Evolutionary conservation across 2,888 invertebrate genomes (phyloP).

Genomic region (Panzeria rudis): DNA sequence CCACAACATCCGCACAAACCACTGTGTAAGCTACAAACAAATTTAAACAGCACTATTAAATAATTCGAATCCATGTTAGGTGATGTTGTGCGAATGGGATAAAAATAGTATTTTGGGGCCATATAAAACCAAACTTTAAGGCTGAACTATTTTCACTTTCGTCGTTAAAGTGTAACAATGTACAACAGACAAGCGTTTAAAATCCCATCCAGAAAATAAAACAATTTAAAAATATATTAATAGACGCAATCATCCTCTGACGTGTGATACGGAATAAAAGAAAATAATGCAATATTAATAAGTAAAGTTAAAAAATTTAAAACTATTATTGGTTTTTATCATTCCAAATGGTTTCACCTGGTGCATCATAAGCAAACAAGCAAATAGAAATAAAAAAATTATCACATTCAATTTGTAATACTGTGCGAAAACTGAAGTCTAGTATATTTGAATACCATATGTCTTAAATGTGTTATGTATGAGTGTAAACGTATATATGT

Average conservation of each 20-base stretch:
- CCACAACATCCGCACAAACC: background rate
- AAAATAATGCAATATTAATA: slow-evolving; percentile 54
- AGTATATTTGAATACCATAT: slow-evolving; percentile 32
- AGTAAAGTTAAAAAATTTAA: slow-evolving; percentile 46
- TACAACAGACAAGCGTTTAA: slow-evolving; percentile 71
- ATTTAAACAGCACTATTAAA: slow-evolving; percentile 13
- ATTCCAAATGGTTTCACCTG: background rate
- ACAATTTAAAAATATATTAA: slow-evolving; percentile 18
- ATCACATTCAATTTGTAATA: slow-evolving; percentile 30
- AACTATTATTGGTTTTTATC: slow-evolving; percentile 38
- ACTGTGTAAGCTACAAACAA: slow-evolving; percentile 23
- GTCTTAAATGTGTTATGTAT: slow-evolving; percentile 24
- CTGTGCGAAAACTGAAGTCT: slow-evolving; percentile 22
- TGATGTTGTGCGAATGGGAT: slow-evolving; percentile 28
- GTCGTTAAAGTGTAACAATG: slow-evolving; percentile 74
- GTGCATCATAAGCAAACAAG: background rate
- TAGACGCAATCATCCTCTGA: background rate
- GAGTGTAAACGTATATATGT: slow-evolving; percentile 1
- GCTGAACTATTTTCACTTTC: slow-evolving; percentile 80
- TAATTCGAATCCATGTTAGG: slow-evolving; percentile 33
- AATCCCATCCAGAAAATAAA: slow-evolving; percentile 5
- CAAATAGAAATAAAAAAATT: slow-evolving; percentile 12
- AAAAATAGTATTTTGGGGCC: slow-evolving; percentile 28
- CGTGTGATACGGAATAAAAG: slow-evolving; percentile 8
- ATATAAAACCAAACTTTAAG: slow-evolving; percentile 78